A percentile compares a stretch with the other conserved stretches of the same genome.
Conservation (phyloP, 2,797 vertebrate genomes). For the Monodelphis domestica region DNA sequence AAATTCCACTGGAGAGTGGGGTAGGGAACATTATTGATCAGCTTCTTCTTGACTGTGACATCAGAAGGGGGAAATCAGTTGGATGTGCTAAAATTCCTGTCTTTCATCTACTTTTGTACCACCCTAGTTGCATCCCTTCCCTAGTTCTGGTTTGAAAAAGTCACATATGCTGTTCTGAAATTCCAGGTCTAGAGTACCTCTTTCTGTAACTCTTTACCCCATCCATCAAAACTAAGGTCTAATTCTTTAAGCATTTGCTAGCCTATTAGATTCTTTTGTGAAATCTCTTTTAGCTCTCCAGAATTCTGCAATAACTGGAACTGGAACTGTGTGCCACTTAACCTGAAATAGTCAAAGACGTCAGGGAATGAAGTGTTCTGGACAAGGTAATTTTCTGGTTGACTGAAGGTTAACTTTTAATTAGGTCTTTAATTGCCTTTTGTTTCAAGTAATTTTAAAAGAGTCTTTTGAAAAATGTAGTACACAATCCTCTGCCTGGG, state of each 20-base stretch:
- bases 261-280: background rate
- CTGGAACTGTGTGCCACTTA: background rate
- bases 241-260: background rate
- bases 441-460: background rate
- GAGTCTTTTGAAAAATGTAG: constrained; percentile 4
- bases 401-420: background rate
- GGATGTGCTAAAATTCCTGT: background rate
- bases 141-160: background rate
- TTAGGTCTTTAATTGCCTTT: background rate
- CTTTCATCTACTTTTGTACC: background rate
- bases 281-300: background rate
- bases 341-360: background rate
- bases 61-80: background rate
- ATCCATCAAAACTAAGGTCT: background rate
- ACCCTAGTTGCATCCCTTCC: background rate
- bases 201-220: background rate
- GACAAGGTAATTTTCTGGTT: background rate
- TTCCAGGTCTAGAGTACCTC: background rate
- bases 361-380: background rate
- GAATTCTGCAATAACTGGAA: background rate
- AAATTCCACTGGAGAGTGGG: background rate
- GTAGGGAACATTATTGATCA: too few relatives aligned
- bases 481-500: background rate
- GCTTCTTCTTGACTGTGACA: background rate
- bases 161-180: background rate